Conservation (phyloP, 2,113 vertebrate genomes). For the Callospermophilus lateralis region DNA sequence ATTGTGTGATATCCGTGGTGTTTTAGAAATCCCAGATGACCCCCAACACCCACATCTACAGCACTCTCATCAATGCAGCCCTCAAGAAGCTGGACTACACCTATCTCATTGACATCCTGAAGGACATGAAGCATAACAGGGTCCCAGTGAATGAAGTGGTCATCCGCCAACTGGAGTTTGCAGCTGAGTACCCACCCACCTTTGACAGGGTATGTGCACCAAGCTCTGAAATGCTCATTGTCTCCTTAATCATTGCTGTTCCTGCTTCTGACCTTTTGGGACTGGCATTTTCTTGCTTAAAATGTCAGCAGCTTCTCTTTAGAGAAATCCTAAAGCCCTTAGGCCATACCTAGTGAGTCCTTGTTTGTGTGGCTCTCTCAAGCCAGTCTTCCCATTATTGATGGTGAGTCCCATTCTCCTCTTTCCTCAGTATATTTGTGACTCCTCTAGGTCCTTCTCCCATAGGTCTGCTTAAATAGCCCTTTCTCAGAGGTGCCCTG, state of each 20-base stretch:
- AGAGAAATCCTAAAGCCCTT: not conserved
- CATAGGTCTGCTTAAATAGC: not conserved
- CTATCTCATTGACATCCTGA: constrained; percentile 93
- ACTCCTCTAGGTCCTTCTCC: not conserved
- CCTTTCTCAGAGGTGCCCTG: not conserved
- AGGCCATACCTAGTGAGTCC: not conserved
- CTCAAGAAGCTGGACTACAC: constrained; percentile 91
- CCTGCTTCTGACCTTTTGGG: not conserved
- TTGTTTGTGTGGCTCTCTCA: not conserved
- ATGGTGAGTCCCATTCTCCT: not conserved
- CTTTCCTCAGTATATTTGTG: not conserved
- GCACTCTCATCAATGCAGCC: constrained; percentile 93
- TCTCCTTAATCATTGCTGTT: not conserved
- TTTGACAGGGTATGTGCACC: constrained; percentile 91
- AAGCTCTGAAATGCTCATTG: rapidly evolving
- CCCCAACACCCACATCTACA: constrained; percentile 94
- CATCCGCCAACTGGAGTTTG: constrained; percentile 96
- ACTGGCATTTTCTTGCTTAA: not conserved
- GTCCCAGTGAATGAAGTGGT: constrained; percentile 95
- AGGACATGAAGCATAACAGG: constrained; percentile 89
- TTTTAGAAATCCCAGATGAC: constrained; percentile 90
- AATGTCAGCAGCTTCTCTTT: not conserved
- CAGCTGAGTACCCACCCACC: constrained; percentile 93
- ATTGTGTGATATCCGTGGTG: not conserved
- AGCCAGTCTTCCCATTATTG: not conserved